Conservation (phyloP, 2,797 vertebrate species). For the Nannoperca australis region DNA sequence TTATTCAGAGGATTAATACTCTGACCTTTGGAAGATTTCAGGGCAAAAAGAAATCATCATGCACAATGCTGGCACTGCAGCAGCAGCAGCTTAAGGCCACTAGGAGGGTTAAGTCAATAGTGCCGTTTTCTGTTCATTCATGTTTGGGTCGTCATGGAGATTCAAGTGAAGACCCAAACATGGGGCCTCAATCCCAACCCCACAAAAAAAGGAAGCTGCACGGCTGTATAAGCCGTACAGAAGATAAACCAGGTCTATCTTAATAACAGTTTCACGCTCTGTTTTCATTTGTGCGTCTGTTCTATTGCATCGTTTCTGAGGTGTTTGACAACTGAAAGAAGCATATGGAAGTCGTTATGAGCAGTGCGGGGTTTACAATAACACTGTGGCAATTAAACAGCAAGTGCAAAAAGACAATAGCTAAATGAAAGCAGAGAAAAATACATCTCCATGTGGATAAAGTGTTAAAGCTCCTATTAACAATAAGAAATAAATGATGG, state of each 20-base stretch:
- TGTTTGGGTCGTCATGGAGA: conserved; percentile 81
- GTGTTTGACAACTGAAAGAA: conserved; percentile 43
- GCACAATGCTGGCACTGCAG: conserved; percentile 78
- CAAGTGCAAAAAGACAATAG: conserved; percentile 68
- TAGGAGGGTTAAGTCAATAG: conserved; percentile 84
- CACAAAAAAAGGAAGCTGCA: conserved; percentile 17
- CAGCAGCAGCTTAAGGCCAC: conserved; percentile 79
- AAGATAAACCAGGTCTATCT: conserved; percentile 43
- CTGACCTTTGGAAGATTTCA: conserved; percentile 85
- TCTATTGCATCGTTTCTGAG: conserved; percentile 51
- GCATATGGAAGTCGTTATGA: conserved; percentile 26
- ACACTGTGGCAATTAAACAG: conserved; percentile 71
- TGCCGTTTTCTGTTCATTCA: conserved; percentile 72
- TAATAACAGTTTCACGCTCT: conserved; percentile 47
- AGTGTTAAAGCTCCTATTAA: conserved; percentile 82
- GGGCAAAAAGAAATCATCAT: conserved; percentile 67
- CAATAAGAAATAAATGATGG: conserved; percentile 84
- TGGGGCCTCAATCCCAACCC: conserved; percentile 38
- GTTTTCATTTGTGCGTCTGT: conserved; percentile 37
- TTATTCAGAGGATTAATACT: conserved; percentile 85
- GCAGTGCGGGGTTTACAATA: conserved; percentile 47
- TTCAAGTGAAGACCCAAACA: conserved; percentile 75
- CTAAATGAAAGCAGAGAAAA: conserved; percentile 73
- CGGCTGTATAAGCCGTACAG: conserved; percentile 34
- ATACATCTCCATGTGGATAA: conserved; percentile 78